A percentile compares a stretch with the other conserved stretches of the same genome.
Evolutionary conservation across 2,888 invertebrate species (phyloP).

Genomic region (Diarsia dahlii): DNA sequence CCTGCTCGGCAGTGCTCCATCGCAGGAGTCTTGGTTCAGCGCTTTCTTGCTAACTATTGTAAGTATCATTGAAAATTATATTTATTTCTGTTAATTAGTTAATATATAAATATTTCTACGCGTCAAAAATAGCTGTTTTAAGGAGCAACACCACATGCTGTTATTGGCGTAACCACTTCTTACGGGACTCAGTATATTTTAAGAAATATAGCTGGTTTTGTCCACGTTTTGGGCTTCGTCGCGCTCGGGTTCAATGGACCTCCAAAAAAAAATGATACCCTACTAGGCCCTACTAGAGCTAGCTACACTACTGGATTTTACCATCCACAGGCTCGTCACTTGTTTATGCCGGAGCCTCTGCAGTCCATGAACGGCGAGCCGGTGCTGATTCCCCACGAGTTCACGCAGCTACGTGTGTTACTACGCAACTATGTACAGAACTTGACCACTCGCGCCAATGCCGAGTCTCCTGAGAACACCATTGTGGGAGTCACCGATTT

Average conservation of each 20-base stretch:
- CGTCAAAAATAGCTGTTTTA: background rate
- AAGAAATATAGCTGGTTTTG: background rate
- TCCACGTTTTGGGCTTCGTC: too few species aligned
- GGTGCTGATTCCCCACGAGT: conserved; percentile 74
- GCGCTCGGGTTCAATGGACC: too few species aligned
- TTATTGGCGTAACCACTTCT: too few species aligned
- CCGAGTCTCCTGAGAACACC: conserved; percentile 55
- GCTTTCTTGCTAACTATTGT: conserved; percentile 76
- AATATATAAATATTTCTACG: background rate
- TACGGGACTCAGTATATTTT: background rate
- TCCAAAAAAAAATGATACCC: too few species aligned
- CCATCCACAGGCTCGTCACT: conserved; percentile 73
- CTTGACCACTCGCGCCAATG: conserved; percentile 66
- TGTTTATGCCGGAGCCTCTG: conserved; percentile 71
- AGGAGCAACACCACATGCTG: too few species aligned
- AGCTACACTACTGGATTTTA: too few species aligned
- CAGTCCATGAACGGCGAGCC: conserved; percentile 65
- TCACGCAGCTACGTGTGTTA: conserved; percentile 70
- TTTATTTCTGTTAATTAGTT: background rate
- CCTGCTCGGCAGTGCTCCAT: conserved; percentile 69
- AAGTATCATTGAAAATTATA: conserved; percentile 59
- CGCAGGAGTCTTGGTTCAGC: conserved; percentile 69
- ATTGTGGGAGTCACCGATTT: conserved; percentile 70
- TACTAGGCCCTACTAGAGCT: too few species aligned
- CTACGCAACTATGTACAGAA: conserved; percentile 75